phyloP scores from a whole-genome alignment of 2,888 invertebrate species.

The Cosmia pyralina region DNA sequence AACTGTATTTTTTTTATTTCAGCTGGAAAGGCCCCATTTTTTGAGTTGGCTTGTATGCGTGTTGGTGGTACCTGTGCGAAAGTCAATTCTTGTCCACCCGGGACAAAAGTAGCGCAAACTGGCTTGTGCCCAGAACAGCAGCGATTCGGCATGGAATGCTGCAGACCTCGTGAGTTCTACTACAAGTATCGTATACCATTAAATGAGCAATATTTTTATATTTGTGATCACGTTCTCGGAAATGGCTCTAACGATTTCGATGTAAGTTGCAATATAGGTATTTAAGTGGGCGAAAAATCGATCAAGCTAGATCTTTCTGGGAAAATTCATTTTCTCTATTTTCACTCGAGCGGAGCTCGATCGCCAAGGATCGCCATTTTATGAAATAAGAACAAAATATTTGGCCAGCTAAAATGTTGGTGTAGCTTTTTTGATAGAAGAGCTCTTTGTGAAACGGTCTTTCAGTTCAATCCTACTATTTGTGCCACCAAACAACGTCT shows the following conservation, averaged over 20 bases:
- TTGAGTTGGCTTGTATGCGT: slow-evolving; percentile 53
- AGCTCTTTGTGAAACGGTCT: background rate
- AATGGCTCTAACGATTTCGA: no score
- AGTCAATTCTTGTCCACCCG: slow-evolving; percentile 30
- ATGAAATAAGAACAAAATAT: no score
- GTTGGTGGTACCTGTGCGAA: slow-evolving; percentile 50
- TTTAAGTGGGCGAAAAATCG: no score
- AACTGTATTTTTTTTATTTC: background rate
- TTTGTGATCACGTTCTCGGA: no score
- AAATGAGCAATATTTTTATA: no score
- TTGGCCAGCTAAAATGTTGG: slow-evolving; percentile 5
- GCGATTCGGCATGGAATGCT: slow-evolving; percentile 55
- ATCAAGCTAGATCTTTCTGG: no score
- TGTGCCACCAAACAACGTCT: background rate
- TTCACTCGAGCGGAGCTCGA: no score
- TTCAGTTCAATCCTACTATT: background rate
- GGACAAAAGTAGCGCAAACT: slow-evolving; percentile 6
- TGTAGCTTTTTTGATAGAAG: background rate
- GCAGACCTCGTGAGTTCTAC: slow-evolving; percentile 48
- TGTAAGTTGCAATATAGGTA: no score
- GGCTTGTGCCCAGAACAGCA: slow-evolving; percentile 62
- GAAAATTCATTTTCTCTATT: no score
- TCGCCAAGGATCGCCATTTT: no score
- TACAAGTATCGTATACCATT: no score
- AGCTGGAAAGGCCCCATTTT: slow-evolving; percentile 35